These are phyloP conservation scores for Tethea ocularis DNA, from an alignment of 2,888 invertebrate genomes.

Conservation along the genomic window DNA sequence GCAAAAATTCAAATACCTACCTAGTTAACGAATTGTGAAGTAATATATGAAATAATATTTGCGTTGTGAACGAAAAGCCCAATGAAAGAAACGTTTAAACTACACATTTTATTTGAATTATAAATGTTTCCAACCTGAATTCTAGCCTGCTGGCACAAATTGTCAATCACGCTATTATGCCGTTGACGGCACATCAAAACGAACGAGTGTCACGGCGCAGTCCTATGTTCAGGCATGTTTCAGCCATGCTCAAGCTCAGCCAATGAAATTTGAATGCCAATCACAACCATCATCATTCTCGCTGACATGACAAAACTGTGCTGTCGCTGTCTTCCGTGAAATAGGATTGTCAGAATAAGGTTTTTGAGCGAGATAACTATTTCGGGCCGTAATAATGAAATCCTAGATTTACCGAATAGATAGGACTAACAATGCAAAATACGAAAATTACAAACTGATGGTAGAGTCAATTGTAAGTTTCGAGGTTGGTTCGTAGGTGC, in stretches of 20 bases:
- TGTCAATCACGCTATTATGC: not conserved
- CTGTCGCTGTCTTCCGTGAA: not conserved
- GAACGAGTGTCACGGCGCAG: not conserved
- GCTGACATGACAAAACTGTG: not conserved
- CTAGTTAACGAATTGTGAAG: constrained; percentile 8
- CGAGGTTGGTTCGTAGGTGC: too few relatives aligned
- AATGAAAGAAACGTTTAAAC: not conserved
- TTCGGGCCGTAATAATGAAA: not conserved
- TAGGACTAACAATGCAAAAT: too few relatives aligned
- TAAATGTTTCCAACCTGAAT: not conserved
- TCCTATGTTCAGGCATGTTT: not conserved
- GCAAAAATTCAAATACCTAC: constrained; percentile 21
- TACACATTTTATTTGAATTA: not conserved
- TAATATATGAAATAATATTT: constrained; percentile 2
- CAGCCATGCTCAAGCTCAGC: not conserved
- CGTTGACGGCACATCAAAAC: not conserved
- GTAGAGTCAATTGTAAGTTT: too few relatives aligned
- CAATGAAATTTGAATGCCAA: constrained; percentile 5
- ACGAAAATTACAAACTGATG: too few relatives aligned
- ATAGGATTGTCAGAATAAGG: not conserved
- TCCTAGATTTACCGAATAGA: too few relatives aligned
- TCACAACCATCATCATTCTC: not conserved
- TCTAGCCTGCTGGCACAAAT: not conserved
- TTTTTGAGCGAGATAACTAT: not conserved
- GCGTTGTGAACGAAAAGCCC: not conserved